Evolutionary conservation across 2,888 invertebrate species (phyloP), one percentile per base, ranked within the genome.

Genomic region (Cerceris rybyensis): DNA sequence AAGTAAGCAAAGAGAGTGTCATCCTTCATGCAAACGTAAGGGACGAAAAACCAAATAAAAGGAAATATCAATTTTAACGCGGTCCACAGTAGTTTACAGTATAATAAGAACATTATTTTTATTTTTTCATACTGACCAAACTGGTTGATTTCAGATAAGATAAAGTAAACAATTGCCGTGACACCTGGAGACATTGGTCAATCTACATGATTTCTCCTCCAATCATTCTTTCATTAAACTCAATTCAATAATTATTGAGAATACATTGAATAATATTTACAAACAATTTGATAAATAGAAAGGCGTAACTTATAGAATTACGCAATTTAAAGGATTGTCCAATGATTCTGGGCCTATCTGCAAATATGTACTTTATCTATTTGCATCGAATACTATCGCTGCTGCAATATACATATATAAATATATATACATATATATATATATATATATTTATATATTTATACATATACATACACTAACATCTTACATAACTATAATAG

Each of bases 41-140:
- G 68, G 58, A 82, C 4, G 28, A 28, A 28, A 28, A 78, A 70
- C 69, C 81, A 82, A 78, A 71, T 79, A 82, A 70, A 64, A 76
- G 81, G 67, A 81, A 83, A 83, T 90, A 89, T 89, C 86, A 89
- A 88, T 88, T 86, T 87, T 83, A 73, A 88, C 81, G 88, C 82
- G 91, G 90, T 91, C 90, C 90, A 90, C 88, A 88, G 90, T 91
- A 90, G 90, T 91, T 88, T 87, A 85, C 88, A 88, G 87, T 81
- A 70, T 87, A 28, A 87, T 83, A 82, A 90, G 78, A 88, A 87
- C 80, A 81, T 80, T 79, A 84, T 87, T 87, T 89, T 89, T 88
- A 90, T 90, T 89, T 89, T 89, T 87, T 86, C 88, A 89, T 81
- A 82, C 82, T 78, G 80, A 82, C 75, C 78, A 82, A 87, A 81